phyloP scores from a whole-genome alignment of 2,113 vertebrate species.

The Poeciliopsis retropinna region DNA sequence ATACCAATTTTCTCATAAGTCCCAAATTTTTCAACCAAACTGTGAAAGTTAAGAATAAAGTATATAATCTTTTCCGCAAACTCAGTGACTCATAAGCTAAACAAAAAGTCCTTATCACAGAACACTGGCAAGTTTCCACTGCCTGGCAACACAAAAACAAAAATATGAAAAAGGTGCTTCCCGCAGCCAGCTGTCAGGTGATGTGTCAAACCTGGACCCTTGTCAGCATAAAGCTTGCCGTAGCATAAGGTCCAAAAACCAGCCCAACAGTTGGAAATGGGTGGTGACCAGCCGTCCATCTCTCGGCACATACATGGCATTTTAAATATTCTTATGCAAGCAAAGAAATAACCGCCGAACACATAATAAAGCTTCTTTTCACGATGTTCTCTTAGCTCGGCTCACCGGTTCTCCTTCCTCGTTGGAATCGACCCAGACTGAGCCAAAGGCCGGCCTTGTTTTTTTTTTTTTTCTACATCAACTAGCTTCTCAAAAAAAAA shows the following conservation, averaged over 20 bases:
- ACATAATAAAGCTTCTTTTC: not conserved
- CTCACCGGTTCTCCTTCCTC: conserved; percentile 24
- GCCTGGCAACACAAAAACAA: not conserved
- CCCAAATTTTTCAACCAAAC: not conserved
- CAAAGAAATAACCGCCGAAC: not conserved
- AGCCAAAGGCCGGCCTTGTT: conserved; percentile 66
- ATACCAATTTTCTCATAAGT: not conserved
- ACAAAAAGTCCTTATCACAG: conserved; percentile 13
- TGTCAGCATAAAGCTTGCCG: not conserved
- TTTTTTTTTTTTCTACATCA: conserved; percentile 52
- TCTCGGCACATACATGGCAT: not conserved
- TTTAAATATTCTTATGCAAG: not conserved
- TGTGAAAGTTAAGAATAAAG: not conserved
- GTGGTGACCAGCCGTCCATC: not conserved
- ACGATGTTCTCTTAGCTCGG: not conserved
- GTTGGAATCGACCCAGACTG: conserved; percentile 36
- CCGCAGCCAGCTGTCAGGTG: not conserved
- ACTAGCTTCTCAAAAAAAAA: conserved; percentile 40
- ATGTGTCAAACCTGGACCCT: not conserved
- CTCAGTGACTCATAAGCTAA: conserved; percentile 40
- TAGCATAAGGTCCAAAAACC: not conserved
- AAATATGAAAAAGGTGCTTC: not conserved
- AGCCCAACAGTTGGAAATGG: not conserved
- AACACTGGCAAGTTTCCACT: conserved; percentile 3
- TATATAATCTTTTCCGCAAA: conserved; percentile 9